These are phyloP conservation scores for Blera fallax DNA, from an alignment of 2,888 invertebrate species.

Conservation along the genomic window DNA sequence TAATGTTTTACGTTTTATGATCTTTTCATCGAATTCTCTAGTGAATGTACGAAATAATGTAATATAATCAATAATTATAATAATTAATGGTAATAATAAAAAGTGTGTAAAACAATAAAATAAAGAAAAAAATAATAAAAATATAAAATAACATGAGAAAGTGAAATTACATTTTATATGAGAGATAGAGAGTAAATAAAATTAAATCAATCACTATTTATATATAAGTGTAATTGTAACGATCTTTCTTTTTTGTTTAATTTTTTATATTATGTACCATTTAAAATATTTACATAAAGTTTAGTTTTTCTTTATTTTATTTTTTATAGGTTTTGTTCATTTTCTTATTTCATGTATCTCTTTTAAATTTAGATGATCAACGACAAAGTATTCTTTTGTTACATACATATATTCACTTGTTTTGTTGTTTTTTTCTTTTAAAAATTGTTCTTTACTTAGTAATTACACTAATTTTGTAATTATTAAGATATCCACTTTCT, in stretches of 20 bases:
- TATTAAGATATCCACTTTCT: slow-evolving; percentile 39
- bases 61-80: slow-evolving; percentile 43
- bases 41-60: slow-evolving; percentile 31
- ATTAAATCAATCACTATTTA: slow-evolving; percentile 49
- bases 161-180: slow-evolving; percentile 43
- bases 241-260: slow-evolving; percentile 13
- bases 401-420: slow-evolving; percentile 41
- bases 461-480: slow-evolving; percentile 67
- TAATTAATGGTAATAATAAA: slow-evolving; percentile 37
- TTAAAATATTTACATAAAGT: slow-evolving; percentile 68
- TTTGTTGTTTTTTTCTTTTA: background rate
- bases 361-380: slow-evolving; percentile 47
- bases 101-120: slow-evolving; percentile 44
- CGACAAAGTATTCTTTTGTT: slow-evolving; percentile 43
- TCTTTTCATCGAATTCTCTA: slow-evolving; percentile 36
- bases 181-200: slow-evolving; percentile 44
- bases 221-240: slow-evolving; percentile 46
- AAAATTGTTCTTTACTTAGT: slow-evolving; percentile 49
- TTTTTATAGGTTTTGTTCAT: slow-evolving; percentile 11
- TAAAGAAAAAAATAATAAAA: slow-evolving; percentile 33
- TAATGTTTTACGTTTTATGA: slow-evolving; percentile 24
- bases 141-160: slow-evolving; percentile 59
- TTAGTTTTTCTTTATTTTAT: slow-evolving; percentile 29
- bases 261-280: slow-evolving; percentile 49
- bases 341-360: background rate